Conservation (phyloP, 2,797 vertebrate species). For the Spondyliosoma cantharus region DNA sequence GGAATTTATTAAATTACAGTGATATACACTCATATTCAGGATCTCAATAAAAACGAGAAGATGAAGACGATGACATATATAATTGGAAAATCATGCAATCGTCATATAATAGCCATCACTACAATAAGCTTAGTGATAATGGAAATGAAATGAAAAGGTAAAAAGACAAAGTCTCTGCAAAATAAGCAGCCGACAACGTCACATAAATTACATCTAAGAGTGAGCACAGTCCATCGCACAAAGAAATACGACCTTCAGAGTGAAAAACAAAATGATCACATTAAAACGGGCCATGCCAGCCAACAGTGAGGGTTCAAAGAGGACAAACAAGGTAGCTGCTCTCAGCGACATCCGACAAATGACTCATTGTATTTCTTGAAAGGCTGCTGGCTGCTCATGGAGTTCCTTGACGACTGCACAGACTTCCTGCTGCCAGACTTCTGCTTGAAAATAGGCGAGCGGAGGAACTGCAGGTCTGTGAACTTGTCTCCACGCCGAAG, state of each 20-base stretch:
- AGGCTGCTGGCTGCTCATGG: slow-evolving; percentile 67
- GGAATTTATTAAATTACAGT: slow-evolving; percentile 19
- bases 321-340: background rate
- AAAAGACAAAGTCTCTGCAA: background rate
- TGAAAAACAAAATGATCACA: slow-evolving; percentile 9
- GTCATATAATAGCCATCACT: background rate
- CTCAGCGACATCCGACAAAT: slow-evolving; percentile 85
- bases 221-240: slow-evolving; percentile 19
- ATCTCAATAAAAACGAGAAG: slow-evolving; percentile 24
- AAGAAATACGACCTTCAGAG: background rate
- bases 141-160: background rate
- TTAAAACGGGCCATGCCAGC: background rate
- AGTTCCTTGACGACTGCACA: slow-evolving; percentile 69
- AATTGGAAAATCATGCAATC: background rate
- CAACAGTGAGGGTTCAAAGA: background rate
- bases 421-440: slow-evolving; percentile 68
- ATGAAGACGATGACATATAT: background rate
- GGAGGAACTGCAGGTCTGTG: slow-evolving; percentile 91
- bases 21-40: slow-evolving; percentile 5
- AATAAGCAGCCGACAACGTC: background rate
- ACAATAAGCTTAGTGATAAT: background rate
- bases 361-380: slow-evolving; percentile 86
- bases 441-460: slow-evolving; percentile 92
- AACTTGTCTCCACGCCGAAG: slow-evolving; percentile 94
- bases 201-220: slow-evolving; percentile 14